Conservation (phyloP, 2,113 vertebrate species). For the Scopus umbretta region DNA sequence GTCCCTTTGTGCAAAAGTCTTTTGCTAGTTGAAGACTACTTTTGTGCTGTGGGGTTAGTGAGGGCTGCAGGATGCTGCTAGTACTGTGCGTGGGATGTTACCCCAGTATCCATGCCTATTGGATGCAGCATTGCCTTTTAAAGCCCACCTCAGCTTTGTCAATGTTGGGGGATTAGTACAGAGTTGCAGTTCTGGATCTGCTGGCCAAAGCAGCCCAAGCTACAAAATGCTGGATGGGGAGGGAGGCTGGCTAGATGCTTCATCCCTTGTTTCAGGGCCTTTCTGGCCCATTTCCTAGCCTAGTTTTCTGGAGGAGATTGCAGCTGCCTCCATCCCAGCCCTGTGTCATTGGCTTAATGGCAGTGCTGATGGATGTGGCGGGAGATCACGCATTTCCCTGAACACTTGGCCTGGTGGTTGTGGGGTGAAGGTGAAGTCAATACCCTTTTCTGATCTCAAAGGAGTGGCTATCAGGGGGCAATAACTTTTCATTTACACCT, state of each 20-base stretch:
- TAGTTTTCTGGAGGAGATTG: neutral
- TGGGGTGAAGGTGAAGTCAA: neutral
- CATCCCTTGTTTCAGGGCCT: neutral
- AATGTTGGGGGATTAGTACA: neutral
- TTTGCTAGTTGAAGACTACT: neutral
- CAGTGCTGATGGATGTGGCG: neutral
- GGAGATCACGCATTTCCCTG: neutral
- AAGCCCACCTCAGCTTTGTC: neutral
- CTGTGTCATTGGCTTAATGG: neutral
- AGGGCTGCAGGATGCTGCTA: neutral
- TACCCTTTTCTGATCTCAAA: neutral
- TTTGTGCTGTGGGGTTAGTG: neutral
- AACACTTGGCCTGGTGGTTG: neutral
- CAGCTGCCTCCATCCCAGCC: neutral
- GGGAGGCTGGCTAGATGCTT: neutral
- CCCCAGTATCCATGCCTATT: neutral
- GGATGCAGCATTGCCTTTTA: neutral
- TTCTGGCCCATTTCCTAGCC: neutral
- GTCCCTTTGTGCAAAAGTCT: neutral
- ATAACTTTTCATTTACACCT: neutral
- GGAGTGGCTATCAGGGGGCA: neutral
- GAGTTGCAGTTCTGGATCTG: neutral
- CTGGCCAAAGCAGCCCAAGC: neutral
- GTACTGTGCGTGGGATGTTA: neutral
- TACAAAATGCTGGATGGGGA: neutral